These are phyloP conservation scores for Phenacoccus solenopsis DNA, from an alignment of 1,140 invertebrate species.

Conservation along the genomic window DNA sequence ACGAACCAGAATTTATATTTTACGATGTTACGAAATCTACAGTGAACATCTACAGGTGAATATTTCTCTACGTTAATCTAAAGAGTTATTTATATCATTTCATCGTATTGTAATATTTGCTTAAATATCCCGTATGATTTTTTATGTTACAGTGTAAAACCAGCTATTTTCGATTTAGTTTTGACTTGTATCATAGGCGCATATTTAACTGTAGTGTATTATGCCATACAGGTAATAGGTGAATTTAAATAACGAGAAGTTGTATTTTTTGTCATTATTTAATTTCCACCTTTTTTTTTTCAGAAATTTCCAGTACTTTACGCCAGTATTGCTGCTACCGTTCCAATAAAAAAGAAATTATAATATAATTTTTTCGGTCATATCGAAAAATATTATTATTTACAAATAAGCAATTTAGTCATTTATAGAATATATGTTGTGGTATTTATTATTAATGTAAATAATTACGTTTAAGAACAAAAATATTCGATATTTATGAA, in stretches of 20 bases:
- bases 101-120: neutral
- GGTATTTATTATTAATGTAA: no score
- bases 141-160: constrained; percentile 71
- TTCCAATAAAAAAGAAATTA: neutral
- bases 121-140: constrained; percentile 26
- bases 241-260: neutral
- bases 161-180: constrained; percentile 92
- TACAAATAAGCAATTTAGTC: neutral
- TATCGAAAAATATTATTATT: neutral
- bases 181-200: constrained; percentile 69
- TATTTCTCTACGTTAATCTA: neutral
- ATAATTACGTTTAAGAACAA: neutral
- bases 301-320: neutral
- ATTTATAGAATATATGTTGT: neutral
- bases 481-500: no score
- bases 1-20: constrained; percentile 87
- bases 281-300: neutral
- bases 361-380: neutral
- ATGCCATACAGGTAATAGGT: constrained; percentile 51
- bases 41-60: constrained; percentile 79
- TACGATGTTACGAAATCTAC: constrained; percentile 66
- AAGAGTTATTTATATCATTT: neutral
- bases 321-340: neutral
- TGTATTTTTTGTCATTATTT: neutral
- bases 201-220: constrained; percentile 71